Evolutionary conservation across 2,888 invertebrate species (phyloP).

Genomic region (Drosophila quinaria): DNA sequence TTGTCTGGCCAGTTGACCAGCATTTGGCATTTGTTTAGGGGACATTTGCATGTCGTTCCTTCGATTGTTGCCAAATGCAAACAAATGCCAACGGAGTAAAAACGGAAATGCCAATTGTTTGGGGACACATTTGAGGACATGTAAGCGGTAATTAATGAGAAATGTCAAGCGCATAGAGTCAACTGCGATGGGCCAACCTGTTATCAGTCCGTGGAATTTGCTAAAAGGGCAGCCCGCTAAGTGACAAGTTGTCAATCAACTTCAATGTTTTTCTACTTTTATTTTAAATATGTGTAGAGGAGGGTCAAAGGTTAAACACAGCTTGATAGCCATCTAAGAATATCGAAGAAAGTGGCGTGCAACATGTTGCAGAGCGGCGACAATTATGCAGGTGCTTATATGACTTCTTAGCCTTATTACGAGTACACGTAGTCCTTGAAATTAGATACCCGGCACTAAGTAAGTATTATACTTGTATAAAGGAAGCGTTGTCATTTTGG

Average conservation of each 20-base stretch:
- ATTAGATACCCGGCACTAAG: conserved; percentile 5
- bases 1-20: neutral
- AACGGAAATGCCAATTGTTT: conserved; percentile 21
- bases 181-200: conserved; percentile 38
- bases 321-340: conserved; percentile 3
- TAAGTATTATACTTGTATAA: conserved; percentile 8
- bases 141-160: conserved; percentile 47
- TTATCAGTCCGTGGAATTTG: conserved; percentile 28
- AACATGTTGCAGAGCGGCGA: conserved; percentile 44
- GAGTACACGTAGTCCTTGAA: conserved; percentile 26
- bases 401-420: conserved; percentile 28
- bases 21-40: conserved; percentile 10
- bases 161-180: conserved; percentile 24
- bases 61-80: conserved; percentile 41
- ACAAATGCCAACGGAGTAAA: conserved; percentile 39
- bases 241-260: conserved; percentile 62
- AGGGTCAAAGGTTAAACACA: conserved; percentile 6
- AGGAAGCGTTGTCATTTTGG: conserved; percentile 45
- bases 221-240: conserved; percentile 32
- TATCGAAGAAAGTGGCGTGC: conserved; percentile 28
- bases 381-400: conserved; percentile 36
- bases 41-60: conserved; percentile 24
- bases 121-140: conserved; percentile 21
- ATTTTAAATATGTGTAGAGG: conserved; percentile 24
- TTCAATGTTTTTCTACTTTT: conserved; percentile 18